These are phyloP conservation scores for Leptinotarsa lineolata DNA, from an alignment of 1,140 invertebrate genomes.

Conservation along the genomic window DNA sequence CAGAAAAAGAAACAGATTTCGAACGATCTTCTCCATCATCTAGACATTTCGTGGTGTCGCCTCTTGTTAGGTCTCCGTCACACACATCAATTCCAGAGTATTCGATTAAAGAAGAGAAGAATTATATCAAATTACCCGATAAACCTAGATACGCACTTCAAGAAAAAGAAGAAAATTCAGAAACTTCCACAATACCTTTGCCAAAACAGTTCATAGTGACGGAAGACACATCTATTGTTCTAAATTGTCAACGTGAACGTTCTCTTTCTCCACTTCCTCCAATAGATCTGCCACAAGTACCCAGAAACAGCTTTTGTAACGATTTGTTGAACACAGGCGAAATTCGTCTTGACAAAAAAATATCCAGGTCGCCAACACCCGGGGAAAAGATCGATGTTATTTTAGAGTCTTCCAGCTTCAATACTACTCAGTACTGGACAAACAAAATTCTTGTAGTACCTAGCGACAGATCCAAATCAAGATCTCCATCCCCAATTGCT, in stretches of 20 bases:
- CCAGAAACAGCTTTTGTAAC: constrained; percentile 46
- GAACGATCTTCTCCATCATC: constrained; percentile 7
- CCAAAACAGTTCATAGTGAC: constrained; percentile 38
- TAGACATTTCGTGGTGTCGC: constrained; percentile 30
- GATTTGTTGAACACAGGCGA: constrained; percentile 39
- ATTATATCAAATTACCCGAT: constrained; percentile 11
- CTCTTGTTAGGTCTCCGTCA: constrained; percentile 25
- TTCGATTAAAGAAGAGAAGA: constrained; percentile 33
- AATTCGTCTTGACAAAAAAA: constrained; percentile 38
- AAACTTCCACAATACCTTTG: constrained; percentile 27
- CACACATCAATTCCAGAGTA: constrained; percentile 39
- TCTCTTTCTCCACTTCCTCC: constrained; percentile 46
- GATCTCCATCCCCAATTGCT: constrained; percentile 1
- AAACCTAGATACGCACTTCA: constrained; percentile 29
- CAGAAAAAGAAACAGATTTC: constrained; percentile 31
- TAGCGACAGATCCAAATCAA: constrained; percentile 29
- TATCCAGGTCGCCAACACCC: constrained; percentile 27
- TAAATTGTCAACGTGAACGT: constrained; percentile 30
- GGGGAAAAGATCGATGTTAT: constrained; percentile 32
- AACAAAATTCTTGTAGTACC: constrained; percentile 35
- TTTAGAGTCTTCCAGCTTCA: constrained; percentile 31
- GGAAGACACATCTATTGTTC: constrained; percentile 29
- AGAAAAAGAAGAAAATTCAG: constrained; percentile 21
- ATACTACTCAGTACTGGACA: constrained; percentile 38
- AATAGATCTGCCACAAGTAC: constrained; percentile 40